phyloP scores from a whole-genome alignment of 2,888 invertebrate genomes.

The Erpobdella octoculata region DNA sequence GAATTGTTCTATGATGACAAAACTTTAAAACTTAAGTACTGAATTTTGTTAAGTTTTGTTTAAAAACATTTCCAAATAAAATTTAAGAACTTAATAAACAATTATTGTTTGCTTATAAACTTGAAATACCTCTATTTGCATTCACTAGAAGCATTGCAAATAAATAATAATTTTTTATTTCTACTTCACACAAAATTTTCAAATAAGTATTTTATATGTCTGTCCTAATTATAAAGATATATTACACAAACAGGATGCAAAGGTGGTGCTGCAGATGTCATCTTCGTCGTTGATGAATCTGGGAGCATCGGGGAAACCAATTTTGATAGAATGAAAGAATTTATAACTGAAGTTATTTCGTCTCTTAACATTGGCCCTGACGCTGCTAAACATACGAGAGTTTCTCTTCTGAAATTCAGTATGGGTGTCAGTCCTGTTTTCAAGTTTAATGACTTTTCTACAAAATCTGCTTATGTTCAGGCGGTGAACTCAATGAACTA shows the following conservation, averaged over 20 bases:
- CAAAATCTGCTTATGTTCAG: background rate
- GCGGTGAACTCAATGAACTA: background rate
- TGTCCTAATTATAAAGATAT: too few species aligned
- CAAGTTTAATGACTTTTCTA: background rate
- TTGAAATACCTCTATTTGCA: too few species aligned
- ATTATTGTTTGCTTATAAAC: too few species aligned
- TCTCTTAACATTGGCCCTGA: constrained; percentile 16
- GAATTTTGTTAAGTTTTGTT: too few species aligned
- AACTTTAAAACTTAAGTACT: too few species aligned
- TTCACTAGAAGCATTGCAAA: too few species aligned
- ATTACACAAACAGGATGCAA: too few species aligned
- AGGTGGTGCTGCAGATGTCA: background rate
- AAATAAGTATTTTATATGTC: too few species aligned
- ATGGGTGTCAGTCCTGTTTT: background rate
- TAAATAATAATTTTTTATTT: too few species aligned
- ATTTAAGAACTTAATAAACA: too few species aligned
- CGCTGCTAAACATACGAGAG: background rate
- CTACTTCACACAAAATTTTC: too few species aligned
- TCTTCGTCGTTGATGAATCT: constrained; percentile 9
- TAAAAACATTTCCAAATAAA: too few species aligned
- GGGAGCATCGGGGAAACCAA: constrained; percentile 6
- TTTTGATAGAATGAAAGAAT: constrained; percentile 13
- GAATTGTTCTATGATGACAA: background rate
- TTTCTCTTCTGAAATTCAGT: background rate
- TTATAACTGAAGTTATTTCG: background rate